Evolutionary conservation across 2,888 invertebrate genomes (phyloP).

Genomic region (Yponomeuta sedellus): DNA sequence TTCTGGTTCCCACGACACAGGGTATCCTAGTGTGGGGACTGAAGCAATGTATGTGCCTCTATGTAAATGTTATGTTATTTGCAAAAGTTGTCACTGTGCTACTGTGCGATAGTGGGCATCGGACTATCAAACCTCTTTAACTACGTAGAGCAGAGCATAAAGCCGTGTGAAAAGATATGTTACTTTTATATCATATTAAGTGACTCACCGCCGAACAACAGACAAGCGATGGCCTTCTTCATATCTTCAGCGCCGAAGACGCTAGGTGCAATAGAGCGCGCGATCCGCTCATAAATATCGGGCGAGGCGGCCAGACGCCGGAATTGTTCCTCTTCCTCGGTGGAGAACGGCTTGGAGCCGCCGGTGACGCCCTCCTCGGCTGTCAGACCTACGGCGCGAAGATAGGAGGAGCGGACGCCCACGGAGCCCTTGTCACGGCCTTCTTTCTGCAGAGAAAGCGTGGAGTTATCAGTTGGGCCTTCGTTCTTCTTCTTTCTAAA

Average conservation of each 20-base stretch:
- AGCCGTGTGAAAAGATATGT: too few species aligned
- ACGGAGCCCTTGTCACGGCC: conserved; percentile 87
- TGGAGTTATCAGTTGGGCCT: too few species aligned
- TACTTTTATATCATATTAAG: not conserved
- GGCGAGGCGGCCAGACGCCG: conserved; percentile 88
- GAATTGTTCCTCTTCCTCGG: conserved; percentile 81
- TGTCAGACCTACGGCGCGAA: conserved; percentile 94
- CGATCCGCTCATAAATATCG: conserved; percentile 91
- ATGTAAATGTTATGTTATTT: too few species aligned
- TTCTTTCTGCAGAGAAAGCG: conserved; percentile 65
- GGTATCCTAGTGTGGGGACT: too few species aligned
- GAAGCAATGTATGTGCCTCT: too few species aligned
- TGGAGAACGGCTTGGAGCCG: conserved; percentile 70
- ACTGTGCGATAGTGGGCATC: too few species aligned
- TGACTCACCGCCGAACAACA: conserved; percentile 90
- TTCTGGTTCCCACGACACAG: too few species aligned
- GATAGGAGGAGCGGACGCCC: conserved; percentile 95
- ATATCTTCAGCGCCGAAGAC: conserved; percentile 96
- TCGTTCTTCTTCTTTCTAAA: too few species aligned
- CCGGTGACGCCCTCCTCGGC: conserved; percentile 89
- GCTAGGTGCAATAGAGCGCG: conserved; percentile 96
- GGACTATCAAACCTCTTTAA: too few species aligned
- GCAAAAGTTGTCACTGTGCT: too few species aligned
- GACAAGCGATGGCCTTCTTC: conserved; percentile 96
- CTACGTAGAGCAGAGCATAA: too few species aligned